Percentiles rank a stretch among this genome's conserved stretches.
These are phyloP conservation scores for Theonella swinhoei DNA, from an alignment of 37 sponge, comb jelly and placozoan genomes.

Conservation along the genomic window DNA sequence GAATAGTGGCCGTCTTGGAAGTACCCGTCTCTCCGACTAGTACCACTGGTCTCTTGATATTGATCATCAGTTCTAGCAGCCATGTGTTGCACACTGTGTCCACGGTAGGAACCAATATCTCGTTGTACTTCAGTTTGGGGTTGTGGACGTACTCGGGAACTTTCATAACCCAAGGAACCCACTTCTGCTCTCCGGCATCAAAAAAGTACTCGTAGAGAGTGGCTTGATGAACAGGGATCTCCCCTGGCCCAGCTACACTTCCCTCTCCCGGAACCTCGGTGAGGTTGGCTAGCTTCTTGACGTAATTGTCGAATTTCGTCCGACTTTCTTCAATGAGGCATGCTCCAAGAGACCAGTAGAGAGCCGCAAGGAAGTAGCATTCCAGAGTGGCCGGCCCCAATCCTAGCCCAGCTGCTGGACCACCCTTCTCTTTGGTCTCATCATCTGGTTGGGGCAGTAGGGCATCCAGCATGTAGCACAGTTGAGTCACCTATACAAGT, in stretches of 20 bases:
- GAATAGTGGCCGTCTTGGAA: conserved; percentile 96
- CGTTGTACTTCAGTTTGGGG: conserved; percentile 77
- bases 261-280: conserved; percentile 72
- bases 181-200: conserved; percentile 60
- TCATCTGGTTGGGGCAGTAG: conserved; percentile 77
- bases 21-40: conserved; percentile 99
- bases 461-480: conserved; percentile 85
- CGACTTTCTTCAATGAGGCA: conserved; percentile 91
- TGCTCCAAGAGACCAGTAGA: conserved; percentile 97
- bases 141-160: conserved; percentile 95
- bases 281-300: conserved; percentile 83
- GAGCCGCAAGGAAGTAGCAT: conserved; percentile 78
- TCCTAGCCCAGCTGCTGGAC: conserved; percentile 58
- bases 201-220: conserved; percentile 96
- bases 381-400: conserved; percentile 68
- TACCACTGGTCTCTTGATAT: conserved; percentile 84
- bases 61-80: conserved; percentile 95
- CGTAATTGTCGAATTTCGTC: conserved; percentile 85
- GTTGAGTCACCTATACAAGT: conserved; percentile 67
- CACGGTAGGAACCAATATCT: conserved; percentile 98
- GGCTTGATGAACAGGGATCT: conserved; percentile 81
- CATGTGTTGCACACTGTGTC: conserved; percentile 97
- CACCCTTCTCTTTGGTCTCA: conserved; percentile 51
- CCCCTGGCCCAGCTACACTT: conserved; percentile 72
- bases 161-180: conserved; percentile 90